Percentiles rank a stretch among this genome's conserved stretches.
Evolutionary conservation across 2,797 vertebrate genomes (phyloP).

Genomic region (Scolopax rusticola): DNA sequence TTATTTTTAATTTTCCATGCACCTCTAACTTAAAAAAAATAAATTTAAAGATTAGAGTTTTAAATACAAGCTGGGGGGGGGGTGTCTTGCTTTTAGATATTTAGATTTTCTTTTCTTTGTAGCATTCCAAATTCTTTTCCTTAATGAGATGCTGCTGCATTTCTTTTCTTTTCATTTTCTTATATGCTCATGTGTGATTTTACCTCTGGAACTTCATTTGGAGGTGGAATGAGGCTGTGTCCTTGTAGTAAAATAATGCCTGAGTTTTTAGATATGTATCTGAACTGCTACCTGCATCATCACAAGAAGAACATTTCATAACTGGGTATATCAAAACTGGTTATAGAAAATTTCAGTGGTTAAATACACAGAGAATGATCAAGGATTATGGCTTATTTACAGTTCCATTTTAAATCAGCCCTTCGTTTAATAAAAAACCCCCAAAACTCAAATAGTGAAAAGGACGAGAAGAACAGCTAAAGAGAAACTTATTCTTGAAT

Average conservation of each 20-base stretch:
- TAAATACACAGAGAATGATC: constrained; percentile 48
- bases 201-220: constrained; percentile 54
- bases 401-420: constrained; percentile 66
- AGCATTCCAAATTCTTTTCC: constrained; percentile 22
- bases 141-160: constrained; percentile 19
- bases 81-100: not conserved
- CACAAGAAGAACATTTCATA: constrained; percentile 43
- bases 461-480: constrained; percentile 54
- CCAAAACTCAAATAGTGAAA: constrained; percentile 2
- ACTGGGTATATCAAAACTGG: constrained; percentile 40
- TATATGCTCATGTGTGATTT: constrained; percentile 28
- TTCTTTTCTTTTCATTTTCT: constrained; percentile 69
- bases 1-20: not conserved
- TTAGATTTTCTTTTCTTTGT: not conserved
- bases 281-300: constrained; percentile 61
- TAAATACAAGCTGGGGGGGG: not conserved
- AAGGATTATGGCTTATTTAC: constrained; percentile 49
- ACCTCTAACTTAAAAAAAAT: not conserved
- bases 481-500: constrained; percentile 31
- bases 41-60: not conserved
- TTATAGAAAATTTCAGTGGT: constrained; percentile 62
- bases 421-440: constrained; percentile 15
- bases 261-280: constrained; percentile 56
- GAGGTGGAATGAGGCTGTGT: constrained; percentile 47
- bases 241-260: constrained; percentile 36